Base-by-base conservation (phyloP, 1,140 invertebrate species). In the Sycophila sp. region DNA sequence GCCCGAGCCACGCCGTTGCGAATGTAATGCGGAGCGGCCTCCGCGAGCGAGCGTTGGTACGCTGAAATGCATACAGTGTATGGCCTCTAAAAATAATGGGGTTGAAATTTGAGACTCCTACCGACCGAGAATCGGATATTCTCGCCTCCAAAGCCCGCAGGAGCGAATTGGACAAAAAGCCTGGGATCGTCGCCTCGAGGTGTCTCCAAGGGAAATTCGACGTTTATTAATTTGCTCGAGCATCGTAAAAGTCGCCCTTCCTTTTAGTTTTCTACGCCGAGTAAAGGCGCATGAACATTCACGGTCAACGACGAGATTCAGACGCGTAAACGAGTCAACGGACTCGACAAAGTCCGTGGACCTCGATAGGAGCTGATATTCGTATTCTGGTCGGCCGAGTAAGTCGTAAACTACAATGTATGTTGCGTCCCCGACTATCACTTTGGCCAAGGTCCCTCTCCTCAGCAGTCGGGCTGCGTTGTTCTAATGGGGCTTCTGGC, bases 391-490 rank as follows among this genome's bases (percentile, higher is more conserved):
- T 60, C 38, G 38, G 24, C 19, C 7, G 51, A 11, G 28, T 22
- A 19, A 17, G 34, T 55, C 32, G 47, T 30, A 30, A 60, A 40
- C 15, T 69, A 62, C 58, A 62, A 62, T 69, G 47, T 69, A 55
- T 34, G 45, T 7, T 32, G 26, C 32, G 15, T 67, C 38, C 28
- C 36, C 19, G 19, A 67, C 24, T 58, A 69, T 62, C 49, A 62
- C 47, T 62, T 62, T 51, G 22, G 45, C 22, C 67, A 62, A 69
- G 66, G 66, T 40, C 34, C 45, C 17, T 32, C 8, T 8, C 36
- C 36, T 30, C 40, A 13, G 15, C 30, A 36, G 45, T 15, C 34
- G 26, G 15, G 26, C 15, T 26, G 13, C 13, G 22, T 34, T 13
- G 49, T 49, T 38, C 42, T 13, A 59, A 68, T 47, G 30, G 42